Evolutionary conservation across 2,888 invertebrate species (phyloP).

Genomic region (Lithodes maja): DNA sequence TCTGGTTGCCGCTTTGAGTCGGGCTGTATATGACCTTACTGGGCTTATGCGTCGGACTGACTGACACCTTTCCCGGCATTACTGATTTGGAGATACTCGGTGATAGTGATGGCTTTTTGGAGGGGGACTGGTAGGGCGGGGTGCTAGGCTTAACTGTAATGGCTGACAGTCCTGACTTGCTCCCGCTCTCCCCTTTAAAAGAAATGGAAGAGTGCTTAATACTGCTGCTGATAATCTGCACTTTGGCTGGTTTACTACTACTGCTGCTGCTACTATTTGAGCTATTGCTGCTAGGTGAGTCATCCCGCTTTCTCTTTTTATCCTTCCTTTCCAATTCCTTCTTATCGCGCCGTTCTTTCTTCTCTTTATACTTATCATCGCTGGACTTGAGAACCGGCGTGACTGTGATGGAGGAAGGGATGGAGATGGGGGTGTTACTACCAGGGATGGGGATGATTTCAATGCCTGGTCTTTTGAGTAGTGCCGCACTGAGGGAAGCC

Average conservation of each 20-base stretch:
- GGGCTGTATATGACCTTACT: constrained; percentile 66
- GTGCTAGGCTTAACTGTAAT: constrained; percentile 65
- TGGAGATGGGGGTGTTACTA: constrained; percentile 77
- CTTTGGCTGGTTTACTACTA: constrained; percentile 52
- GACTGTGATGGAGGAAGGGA: constrained; percentile 89
- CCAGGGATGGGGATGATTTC: constrained; percentile 85
- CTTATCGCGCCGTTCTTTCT: constrained; percentile 68
- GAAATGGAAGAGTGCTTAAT: constrained; percentile 51
- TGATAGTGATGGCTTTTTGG: constrained; percentile 64
- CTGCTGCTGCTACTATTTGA: constrained; percentile 34
- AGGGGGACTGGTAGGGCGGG: constrained; percentile 65
- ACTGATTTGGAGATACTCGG: constrained; percentile 62
- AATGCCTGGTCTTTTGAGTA: constrained; percentile 81
- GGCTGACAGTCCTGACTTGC: constrained; percentile 59
- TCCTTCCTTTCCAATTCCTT: constrained; percentile 71
- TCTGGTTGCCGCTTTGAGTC: constrained; percentile 48
- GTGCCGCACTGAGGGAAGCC: constrained; percentile 51
- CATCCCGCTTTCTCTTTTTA: constrained; percentile 71
- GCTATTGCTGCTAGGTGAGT: constrained; percentile 61
- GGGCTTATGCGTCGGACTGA: constrained; percentile 66
- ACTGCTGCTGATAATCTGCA: constrained; percentile 60
- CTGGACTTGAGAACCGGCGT: constrained; percentile 81
- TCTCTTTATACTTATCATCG: constrained; percentile 67
- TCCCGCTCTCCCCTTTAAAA: constrained; percentile 59
- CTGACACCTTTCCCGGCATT: constrained; percentile 58